Evolutionary conservation across 2,888 invertebrate genomes (phyloP).

Genomic region (Sepioteuthis lessoniana): DNA sequence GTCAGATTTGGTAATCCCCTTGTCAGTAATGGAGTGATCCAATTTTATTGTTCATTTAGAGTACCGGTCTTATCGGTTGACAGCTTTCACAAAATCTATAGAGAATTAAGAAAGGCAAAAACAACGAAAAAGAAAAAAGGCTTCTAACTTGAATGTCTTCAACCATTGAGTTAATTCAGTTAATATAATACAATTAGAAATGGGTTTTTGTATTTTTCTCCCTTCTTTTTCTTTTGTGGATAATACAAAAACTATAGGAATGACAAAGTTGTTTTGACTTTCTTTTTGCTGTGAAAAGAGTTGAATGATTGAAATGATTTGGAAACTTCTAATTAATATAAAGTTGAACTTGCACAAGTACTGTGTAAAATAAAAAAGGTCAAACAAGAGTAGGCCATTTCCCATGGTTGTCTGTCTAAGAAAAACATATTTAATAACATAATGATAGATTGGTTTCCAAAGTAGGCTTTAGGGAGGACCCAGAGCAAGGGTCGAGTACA

Average conservation of each 20-base stretch:
- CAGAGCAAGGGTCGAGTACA: too few species aligned
- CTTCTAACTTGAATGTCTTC: neutral
- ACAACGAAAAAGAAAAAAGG: neutral
- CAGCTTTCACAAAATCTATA: neutral
- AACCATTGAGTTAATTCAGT: neutral
- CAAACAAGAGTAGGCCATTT: neutral
- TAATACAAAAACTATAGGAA: neutral
- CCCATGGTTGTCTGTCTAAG: neutral
- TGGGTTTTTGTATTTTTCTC: neutral
- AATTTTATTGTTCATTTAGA: conserved; percentile 8
- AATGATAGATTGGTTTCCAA: too few species aligned
- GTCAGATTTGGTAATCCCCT: neutral
- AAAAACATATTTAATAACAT: neutral
- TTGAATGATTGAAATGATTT: neutral
- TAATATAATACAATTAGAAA: neutral
- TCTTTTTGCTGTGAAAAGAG: neutral
- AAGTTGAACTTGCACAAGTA: neutral
- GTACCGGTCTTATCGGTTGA: neutral
- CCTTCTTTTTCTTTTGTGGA: neutral
- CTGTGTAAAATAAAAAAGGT: neutral
- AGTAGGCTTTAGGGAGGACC: too few species aligned
- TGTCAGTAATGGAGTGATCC: neutral
- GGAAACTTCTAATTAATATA: neutral
- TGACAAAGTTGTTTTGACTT: neutral
- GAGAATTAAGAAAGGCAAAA: neutral